Percentiles rank a stretch among this genome's conserved stretches.
These are phyloP conservation scores for Macroteleia sp. DNA, from an alignment of 2,888 invertebrate genomes.

Conservation along the genomic window DNA sequence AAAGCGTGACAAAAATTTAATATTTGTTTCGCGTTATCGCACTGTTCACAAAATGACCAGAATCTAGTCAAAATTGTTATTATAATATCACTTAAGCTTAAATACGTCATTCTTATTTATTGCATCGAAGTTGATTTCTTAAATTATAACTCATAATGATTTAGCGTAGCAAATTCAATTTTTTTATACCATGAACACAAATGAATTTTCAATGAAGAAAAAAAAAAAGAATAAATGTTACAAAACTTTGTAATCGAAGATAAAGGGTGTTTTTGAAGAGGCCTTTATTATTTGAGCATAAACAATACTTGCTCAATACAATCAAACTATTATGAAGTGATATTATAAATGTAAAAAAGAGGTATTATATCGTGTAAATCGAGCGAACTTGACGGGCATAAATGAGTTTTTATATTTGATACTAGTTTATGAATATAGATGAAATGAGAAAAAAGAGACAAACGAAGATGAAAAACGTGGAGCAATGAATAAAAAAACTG, in stretches of 20 bases:
- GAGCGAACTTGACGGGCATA: conserved; percentile 79
- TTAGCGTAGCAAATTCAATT: conserved; percentile 11
- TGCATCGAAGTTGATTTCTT: conserved; percentile 4
- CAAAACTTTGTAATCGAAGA: conserved; percentile 48
- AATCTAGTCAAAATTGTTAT: conserved; percentile 79
- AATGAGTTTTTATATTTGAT: conserved; percentile 82
- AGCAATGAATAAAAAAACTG: conserved; percentile 69
- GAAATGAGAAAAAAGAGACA: conserved; percentile 60
- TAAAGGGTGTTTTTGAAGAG: conserved; percentile 72
- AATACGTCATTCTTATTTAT: conserved; percentile 41
- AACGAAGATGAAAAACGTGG: conserved; percentile 54
- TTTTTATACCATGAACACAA: conserved; percentile 34
- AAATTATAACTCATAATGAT: conserved; percentile 3
- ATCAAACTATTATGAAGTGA: conserved; percentile 79
- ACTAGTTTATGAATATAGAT: conserved; percentile 77
- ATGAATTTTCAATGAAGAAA: conserved; percentile 40
- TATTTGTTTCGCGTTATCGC: conserved; percentile 53
- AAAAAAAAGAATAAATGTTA: conserved; percentile 30
- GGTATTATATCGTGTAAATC: conserved; percentile 78
- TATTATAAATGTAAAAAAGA: conserved; percentile 77
- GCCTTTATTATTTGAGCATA: conserved; percentile 76
- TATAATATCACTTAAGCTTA: conserved; percentile 68
- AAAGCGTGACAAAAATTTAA: conserved; percentile 11
- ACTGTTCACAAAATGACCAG: conserved; percentile 66
- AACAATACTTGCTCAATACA: conserved; percentile 76